Percentiles rank a stretch among this genome's conserved stretches.
Evolutionary conservation across 2,797 vertebrate species (phyloP).

Genomic region (Cetoscarus ocellatus): DNA sequence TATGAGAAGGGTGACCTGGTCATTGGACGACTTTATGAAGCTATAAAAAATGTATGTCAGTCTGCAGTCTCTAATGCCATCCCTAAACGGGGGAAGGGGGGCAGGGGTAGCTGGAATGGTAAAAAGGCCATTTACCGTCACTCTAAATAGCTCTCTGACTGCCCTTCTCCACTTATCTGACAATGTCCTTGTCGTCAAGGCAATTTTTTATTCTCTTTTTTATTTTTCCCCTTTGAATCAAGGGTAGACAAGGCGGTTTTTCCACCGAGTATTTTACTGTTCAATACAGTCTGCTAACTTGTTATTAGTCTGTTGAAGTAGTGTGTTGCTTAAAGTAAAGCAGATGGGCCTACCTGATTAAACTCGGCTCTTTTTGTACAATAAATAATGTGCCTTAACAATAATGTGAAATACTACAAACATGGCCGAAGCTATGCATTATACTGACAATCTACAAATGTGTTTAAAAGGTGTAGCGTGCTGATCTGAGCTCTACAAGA

Average conservation of each 20-base stretch:
- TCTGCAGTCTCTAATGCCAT: constrained; percentile 99
- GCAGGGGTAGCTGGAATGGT: constrained; percentile 86
- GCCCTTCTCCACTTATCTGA: constrained; percentile 88
- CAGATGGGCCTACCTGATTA: constrained; percentile 4
- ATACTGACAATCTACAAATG: neutral
- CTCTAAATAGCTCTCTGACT: constrained; percentile 94
- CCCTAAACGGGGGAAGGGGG: constrained; percentile 85
- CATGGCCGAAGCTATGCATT: constrained; percentile 4
- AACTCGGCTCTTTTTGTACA: constrained; percentile 6
- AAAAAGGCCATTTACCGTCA: constrained; percentile 96
- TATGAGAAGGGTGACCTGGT: constrained; percentile 99
- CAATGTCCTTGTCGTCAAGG: constrained; percentile 86
- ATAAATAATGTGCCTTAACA: constrained; percentile 11
- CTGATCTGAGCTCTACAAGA: constrained; percentile 37
- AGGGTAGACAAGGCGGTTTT: constrained; percentile 55
- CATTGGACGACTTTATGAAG: constrained; percentile 99
- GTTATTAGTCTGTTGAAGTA: constrained; percentile 41
- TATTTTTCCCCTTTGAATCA: constrained; percentile 66
- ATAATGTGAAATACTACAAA: constrained; percentile 8
- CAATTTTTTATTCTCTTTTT: constrained; percentile 78
- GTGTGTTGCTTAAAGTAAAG: constrained; percentile 17
- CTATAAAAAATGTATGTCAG: constrained; percentile 99
- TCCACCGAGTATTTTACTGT: constrained; percentile 36
- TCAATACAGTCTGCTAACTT: constrained; percentile 39
- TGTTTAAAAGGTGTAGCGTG: neutral